These are phyloP conservation scores for Gasteruption jaculator DNA, from an alignment of 2,888 invertebrate genomes.

Conservation along the genomic window DNA sequence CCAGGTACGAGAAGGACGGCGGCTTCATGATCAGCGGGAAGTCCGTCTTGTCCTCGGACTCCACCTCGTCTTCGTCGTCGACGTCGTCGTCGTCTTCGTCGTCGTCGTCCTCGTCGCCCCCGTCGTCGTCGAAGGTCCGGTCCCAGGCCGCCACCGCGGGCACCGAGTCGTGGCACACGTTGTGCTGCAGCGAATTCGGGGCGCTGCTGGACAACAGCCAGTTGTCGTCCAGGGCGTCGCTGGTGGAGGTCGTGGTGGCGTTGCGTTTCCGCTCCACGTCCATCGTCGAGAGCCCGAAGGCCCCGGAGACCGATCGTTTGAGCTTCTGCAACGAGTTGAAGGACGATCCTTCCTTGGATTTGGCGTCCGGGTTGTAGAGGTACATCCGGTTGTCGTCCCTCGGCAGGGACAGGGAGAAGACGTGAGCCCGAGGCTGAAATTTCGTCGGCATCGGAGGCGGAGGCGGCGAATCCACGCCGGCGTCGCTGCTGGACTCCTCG, in stretches of 20 bases:
- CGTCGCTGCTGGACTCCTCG: slow-evolving; percentile 55
- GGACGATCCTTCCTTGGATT: slow-evolving; percentile 51
- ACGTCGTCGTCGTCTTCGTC: slow-evolving; percentile 10
- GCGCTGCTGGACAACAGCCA: slow-evolving; percentile 81
- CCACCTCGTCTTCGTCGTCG: slow-evolving; percentile 38
- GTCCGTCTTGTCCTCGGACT: slow-evolving; percentile 26
- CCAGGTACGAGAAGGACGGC: slow-evolving; percentile 57
- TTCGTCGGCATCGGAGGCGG: slow-evolving; percentile 40
- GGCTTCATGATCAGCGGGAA: slow-evolving; percentile 42
- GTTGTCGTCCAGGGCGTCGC: slow-evolving; percentile 58
- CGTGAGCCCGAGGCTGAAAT: slow-evolving; percentile 56
- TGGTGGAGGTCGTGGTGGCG: slow-evolving; percentile 22
- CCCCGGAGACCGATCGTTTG: slow-evolving; percentile 66
- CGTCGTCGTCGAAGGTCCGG: slow-evolving; percentile 15
- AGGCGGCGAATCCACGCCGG: slow-evolving; percentile 45
- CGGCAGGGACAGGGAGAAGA: slow-evolving; percentile 74
- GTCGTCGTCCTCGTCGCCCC: slow-evolving; percentile 12
- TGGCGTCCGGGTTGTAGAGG: slow-evolving; percentile 39
- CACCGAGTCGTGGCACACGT: slow-evolving; percentile 36
- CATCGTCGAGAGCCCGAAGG: slow-evolving; percentile 54
- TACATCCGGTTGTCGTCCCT: slow-evolving; percentile 56
- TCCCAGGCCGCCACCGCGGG: slow-evolving; percentile 21
- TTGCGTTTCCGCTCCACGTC: slow-evolving; percentile 55
- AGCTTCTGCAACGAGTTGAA: slow-evolving; percentile 69
- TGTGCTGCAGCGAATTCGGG: slow-evolving; percentile 71